Conservation (phyloP, 2,797 vertebrate species). For the Tapera naevia region DNA sequence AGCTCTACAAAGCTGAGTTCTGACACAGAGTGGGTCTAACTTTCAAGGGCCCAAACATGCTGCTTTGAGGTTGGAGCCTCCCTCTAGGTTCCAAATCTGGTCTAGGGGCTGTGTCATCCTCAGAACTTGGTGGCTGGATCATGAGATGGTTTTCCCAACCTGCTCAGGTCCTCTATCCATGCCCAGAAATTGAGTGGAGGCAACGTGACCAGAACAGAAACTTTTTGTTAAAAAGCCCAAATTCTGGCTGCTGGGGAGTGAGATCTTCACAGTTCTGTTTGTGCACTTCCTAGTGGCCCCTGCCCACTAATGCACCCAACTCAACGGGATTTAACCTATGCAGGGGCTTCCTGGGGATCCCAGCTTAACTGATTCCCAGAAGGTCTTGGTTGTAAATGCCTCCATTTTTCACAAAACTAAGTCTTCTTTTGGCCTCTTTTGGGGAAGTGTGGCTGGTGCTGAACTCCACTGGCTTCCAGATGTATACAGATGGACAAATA, state of each 20-base stretch:
- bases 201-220: not conserved
- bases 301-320: not conserved
- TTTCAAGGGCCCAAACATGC: not conserved
- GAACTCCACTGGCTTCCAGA: not conserved
- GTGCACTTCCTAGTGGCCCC: not conserved
- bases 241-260: not conserved
- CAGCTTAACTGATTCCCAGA: not conserved
- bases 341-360: not conserved
- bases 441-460: not conserved
- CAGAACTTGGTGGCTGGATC: not conserved
- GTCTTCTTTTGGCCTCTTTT: not conserved
- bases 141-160: rapidly evolving
- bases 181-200: not conserved
- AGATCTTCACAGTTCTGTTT: not conserved
- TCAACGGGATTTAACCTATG: not conserved
- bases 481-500: not conserved
- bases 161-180: not conserved
- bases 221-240: not conserved
- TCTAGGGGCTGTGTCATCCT: not conserved
- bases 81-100: not conserved
- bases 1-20: conserved; percentile 32
- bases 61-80: not conserved
- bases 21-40: not conserved
- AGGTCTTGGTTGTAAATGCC: not conserved
- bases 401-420: not conserved